Conservation (phyloP, 2,113 vertebrate species). For the Anarrhichthys ocellatus region DNA sequence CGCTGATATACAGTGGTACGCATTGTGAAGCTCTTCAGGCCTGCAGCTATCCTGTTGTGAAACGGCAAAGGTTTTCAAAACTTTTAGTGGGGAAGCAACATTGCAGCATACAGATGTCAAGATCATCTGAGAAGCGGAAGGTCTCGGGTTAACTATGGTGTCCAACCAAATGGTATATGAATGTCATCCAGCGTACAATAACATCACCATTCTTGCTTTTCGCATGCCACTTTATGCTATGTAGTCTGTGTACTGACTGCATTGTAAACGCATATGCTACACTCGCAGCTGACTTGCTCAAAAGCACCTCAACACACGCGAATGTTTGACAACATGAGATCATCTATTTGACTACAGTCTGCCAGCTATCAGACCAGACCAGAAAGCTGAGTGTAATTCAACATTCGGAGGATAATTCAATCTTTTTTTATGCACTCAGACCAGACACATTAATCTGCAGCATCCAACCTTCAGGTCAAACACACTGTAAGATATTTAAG, state of each 20-base stretch:
- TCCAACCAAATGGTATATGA: not conserved
- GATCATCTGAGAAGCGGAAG: not conserved
- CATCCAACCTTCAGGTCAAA: not conserved
- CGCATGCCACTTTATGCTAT: no score
- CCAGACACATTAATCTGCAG: not conserved
- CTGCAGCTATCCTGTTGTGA: not conserved
- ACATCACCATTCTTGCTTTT: no score
- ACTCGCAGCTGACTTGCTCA: not conserved
- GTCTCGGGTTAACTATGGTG: slow-evolving; percentile 15
- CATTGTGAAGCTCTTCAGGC: slow-evolving; percentile 22
- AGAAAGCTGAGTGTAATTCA: slow-evolving; percentile 17
- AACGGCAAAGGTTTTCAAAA: not conserved
- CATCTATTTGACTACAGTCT: slow-evolving; percentile 26
- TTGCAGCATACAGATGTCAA: not conserved
- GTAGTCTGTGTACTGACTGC: no score
- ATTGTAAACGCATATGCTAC: no score
- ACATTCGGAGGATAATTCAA: slow-evolving; percentile 2
- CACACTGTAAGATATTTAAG: not conserved
- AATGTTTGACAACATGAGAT: slow-evolving; percentile 19
- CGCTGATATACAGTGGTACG: slow-evolving; percentile 46
- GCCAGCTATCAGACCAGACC: slow-evolving; percentile 20
- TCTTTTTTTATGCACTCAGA: not conserved
- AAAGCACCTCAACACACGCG: not conserved
- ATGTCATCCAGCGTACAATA: no score
- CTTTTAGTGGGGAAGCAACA: not conserved